Percentiles rank a stretch among this genome's conserved stretches.
Evolutionary conservation across 2,113 vertebrate species (phyloP).

Genomic region (Corynorhinus townsendii): DNA sequence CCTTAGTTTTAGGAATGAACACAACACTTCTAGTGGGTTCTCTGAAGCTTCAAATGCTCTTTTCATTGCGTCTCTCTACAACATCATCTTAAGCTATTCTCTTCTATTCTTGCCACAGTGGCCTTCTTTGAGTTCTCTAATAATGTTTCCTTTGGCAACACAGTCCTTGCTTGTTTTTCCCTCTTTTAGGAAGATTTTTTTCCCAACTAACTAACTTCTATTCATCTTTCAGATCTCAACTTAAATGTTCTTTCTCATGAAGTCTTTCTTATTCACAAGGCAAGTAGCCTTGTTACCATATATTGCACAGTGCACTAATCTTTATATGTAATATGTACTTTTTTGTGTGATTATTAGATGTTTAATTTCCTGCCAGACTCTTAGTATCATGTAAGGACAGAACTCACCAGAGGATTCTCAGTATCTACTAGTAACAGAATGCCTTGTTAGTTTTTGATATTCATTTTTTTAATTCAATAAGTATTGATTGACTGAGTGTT

Average conservation of each 20-base stretch:
- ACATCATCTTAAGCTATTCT: background rate
- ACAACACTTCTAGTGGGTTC: background rate
- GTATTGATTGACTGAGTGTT: too few species aligned
- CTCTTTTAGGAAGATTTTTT: background rate
- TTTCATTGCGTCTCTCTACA: background rate
- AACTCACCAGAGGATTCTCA: background rate
- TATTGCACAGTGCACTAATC: background rate
- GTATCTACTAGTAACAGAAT: background rate
- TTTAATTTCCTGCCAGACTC: background rate
- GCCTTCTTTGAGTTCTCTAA: background rate
- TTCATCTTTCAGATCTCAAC: background rate
- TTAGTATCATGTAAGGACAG: background rate
- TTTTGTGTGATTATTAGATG: constrained; percentile 2
- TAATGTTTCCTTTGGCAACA: background rate
- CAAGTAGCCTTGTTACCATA: background rate
- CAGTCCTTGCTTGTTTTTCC: background rate
- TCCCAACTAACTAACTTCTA: background rate
- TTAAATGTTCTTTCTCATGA: background rate
- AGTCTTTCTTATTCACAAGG: background rate
- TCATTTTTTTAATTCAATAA: too few species aligned
- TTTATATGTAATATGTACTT: background rate
- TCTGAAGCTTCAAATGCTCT: background rate
- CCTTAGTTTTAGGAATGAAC: background rate
- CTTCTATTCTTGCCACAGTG: background rate
- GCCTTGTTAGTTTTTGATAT: background rate